A percentile compares a stretch with the other conserved stretches of the same genome.
phyloP scores from a whole-genome alignment of 2,113 vertebrate species.

The Neotragus pygmaeus region DNA sequence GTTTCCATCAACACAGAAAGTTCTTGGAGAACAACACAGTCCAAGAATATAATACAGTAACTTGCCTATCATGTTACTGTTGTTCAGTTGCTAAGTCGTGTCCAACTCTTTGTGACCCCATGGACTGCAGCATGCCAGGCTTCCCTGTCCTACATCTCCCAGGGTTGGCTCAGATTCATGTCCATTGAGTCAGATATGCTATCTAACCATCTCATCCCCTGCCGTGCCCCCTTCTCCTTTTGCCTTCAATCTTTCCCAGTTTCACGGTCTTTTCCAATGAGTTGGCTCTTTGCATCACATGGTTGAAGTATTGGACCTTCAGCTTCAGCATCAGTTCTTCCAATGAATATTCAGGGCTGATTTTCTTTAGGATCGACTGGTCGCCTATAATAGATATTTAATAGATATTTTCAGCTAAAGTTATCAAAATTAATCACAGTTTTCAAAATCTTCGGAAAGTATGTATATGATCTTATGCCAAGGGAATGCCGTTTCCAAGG shows the following conservation, averaged over 20 bases:
- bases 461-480: not conserved
- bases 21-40: not conserved
- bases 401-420: not conserved
- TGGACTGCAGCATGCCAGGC: not conserved
- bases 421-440: not conserved
- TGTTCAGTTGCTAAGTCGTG: not conserved
- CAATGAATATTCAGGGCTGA: not conserved
- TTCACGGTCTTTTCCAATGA: not conserved
- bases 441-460: not conserved
- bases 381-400: not conserved
- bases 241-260: not conserved
- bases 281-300: not conserved
- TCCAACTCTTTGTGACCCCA: fast-evolving
- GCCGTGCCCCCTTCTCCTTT: fast-evolving
- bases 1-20: not conserved
- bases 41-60: not conserved
- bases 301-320: not conserved
- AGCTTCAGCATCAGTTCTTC: not conserved
- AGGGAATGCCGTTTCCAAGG: not conserved
- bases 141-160: not conserved
- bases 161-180: not conserved
- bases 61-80: not conserved
- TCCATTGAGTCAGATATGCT: not conserved
- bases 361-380: not conserved
- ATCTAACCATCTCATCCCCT: not conserved